phyloP scores from a whole-genome alignment of 2,113 vertebrate genomes.

The Sylvietta virens region DNA sequence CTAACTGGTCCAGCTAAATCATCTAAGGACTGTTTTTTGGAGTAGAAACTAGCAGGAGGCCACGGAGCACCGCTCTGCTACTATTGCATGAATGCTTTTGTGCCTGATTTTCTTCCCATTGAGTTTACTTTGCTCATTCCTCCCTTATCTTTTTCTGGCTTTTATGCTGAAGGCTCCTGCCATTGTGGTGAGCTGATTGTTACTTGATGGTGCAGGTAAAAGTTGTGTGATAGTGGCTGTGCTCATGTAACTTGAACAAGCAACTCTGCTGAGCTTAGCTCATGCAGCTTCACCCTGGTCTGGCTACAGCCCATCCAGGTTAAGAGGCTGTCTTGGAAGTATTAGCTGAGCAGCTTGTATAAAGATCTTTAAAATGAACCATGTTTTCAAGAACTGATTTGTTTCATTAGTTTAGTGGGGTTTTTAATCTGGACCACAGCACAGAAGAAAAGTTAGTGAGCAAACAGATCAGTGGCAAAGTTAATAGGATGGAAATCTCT shows the following conservation, averaged over 20 bases:
- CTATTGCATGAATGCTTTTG: not conserved
- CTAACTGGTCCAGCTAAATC: not conserved
- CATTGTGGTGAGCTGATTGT: not conserved
- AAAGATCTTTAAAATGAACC: not conserved
- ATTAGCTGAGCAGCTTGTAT: not conserved
- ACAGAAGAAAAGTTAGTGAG: not conserved
- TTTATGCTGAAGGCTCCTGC: not conserved
- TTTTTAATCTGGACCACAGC: not conserved
- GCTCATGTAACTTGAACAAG: not conserved
- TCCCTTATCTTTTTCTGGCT: not conserved
- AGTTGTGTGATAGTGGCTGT: accelerated
- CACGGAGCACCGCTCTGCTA: not conserved
- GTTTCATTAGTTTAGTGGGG: not conserved
- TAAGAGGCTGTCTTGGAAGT: not conserved
- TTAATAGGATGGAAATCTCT: not conserved
- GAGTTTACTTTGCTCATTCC: not conserved
- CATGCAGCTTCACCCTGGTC: not conserved
- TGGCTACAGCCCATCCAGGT: not conserved
- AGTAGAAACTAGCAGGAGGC: not conserved
- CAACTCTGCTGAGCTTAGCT: not conserved
- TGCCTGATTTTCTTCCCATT: not conserved
- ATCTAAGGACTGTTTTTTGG: not conserved
- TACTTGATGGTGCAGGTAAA: not conserved
- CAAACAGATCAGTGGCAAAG: not conserved
- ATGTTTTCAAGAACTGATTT: not conserved